Base-by-base conservation (phyloP, 2,113 vertebrate genomes). In the Equus przewalskii region DNA sequence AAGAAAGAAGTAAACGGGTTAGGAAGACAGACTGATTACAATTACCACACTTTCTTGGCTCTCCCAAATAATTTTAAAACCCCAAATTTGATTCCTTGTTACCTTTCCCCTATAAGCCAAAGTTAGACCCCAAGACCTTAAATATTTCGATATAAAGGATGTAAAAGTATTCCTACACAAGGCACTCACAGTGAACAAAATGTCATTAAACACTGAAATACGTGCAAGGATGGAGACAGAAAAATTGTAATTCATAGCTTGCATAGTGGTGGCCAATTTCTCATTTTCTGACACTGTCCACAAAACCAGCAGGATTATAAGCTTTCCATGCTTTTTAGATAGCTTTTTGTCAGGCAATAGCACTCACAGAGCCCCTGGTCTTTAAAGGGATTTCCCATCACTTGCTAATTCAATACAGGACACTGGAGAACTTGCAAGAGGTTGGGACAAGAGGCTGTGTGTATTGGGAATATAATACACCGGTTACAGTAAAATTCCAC, bases 401-500 rank as follows among this genome's bases (percentile, higher is more conserved):
- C 36, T 70, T 44, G 60, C 33, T 86, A 72, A 92, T 82, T 86
- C 56, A 95, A 81, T 54, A 51, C 3, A 3, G 3, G 70, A 64
- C 67, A 36, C 44, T 19, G 13, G 14, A 65, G 49, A 81, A 33
- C 12, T 89, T 78, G 36, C 36, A 86, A 82, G 84, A 89, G 26
- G 28, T 46, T 56, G 21, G 51, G 30, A 80, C 36, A 56, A 54
- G 93, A 92, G 72, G 24, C 2, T 36, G 16, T 28, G 16, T 49
- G 4, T 76, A 21, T 21, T 73, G 19, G 72, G 30, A 92, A 89
- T 15, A 85, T 18, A 36, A 76, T 65, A 70, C 7, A 13, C 10
- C 36, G 16, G 24, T 78, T 62, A 78, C 3, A 62, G 30, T 54
- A 75, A 95, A 95, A 94, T 82, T 96, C 41, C 60, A 44, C 79